Evolutionary conservation across 2,113 vertebrate genomes (phyloP), one percentile per base, ranked within the genome.

Genomic region (Limnothrissa miodon): DNA sequence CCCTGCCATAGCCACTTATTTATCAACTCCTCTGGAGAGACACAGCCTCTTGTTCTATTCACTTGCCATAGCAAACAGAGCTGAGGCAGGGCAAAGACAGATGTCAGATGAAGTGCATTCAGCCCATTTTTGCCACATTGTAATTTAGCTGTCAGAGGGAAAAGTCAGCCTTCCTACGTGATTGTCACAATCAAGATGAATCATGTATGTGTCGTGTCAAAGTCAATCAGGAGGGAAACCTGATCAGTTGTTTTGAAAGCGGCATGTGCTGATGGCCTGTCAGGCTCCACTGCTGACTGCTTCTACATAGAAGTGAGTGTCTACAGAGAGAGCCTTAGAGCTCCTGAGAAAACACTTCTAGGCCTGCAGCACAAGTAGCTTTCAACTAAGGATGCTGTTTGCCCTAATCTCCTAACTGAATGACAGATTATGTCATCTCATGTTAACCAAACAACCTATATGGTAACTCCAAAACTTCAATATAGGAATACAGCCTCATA

Each of bases 61-160:
- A 39, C 51, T 85, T 46, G 59, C 36, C 36, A 56, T 80, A 83
- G 85, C 51, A 42, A 82, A 78, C 46, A 78, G 56, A 62, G 25
- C 80, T 74, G 81, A 21, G 51, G 25, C 80, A 79, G 25, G 45
- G 39, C 56, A 51, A 42, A 83, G 84, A 82, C 79, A 70, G 78
- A 84, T 70, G 80, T 39, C 83, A 82, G 53, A 80, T 59, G 80
- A 85, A 80, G 83, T 83, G 83, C 80, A 85, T 85, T 86, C 83
- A 82, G 66, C 42, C 53, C 23, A 42, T 59, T 36, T 74, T 88
- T 86, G 85, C 85, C 83, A 86, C 82, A 82, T 82, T 82, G 79
- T 87, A 86, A 88, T 89, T 88, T 87, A 87, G 86, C 82, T 87
- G 86, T 90, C 87, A 88, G 42, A 87, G 79, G 33, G 82, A 89